Evolutionary conservation across 2,113 vertebrate genomes (phyloP).

Genomic region (Microtus pennsylvanicus): DNA sequence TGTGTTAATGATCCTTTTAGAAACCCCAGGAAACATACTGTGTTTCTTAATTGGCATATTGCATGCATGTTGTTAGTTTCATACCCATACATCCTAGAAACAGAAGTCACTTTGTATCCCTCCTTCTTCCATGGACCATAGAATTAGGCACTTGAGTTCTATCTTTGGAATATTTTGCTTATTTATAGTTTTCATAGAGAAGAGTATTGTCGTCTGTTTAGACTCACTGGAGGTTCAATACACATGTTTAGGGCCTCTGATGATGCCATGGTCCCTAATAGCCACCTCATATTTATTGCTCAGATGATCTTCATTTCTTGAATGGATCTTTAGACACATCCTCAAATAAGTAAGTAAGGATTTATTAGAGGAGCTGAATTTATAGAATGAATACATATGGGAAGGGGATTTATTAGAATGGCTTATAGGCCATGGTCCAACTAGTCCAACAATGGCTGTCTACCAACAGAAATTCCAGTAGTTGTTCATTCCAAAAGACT

Average conservation of each 20-base stretch:
- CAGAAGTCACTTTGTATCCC: slow-evolving; percentile 48
- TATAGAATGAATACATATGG: not conserved
- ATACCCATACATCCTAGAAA: slow-evolving; percentile 35
- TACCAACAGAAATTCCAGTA: not conserved
- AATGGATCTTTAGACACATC: not conserved
- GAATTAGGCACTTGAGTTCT: slow-evolving; percentile 21
- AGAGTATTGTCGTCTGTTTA: not conserved
- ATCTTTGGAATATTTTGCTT: not conserved
- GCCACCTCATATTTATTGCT: not conserved
- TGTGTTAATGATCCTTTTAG: slow-evolving; percentile 10
- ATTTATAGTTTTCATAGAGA: not conserved
- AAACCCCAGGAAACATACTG: not conserved
- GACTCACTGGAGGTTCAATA: not conserved
- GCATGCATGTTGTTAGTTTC: slow-evolving; percentile 43
- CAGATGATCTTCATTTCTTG: not conserved
- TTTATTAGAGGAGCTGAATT: not conserved
- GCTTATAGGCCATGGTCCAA: not conserved
- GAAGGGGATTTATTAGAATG: not conserved
- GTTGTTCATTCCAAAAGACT: not conserved
- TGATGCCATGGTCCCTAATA: not conserved
- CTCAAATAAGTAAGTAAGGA: not conserved
- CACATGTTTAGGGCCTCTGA: not conserved
- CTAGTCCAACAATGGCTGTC: not conserved
- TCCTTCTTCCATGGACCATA: slow-evolving; percentile 7
- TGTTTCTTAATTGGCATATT: slow-evolving; percentile 32